Conservation (phyloP, 2,888 invertebrate genomes). For the Latheticus oryzae region DNA sequence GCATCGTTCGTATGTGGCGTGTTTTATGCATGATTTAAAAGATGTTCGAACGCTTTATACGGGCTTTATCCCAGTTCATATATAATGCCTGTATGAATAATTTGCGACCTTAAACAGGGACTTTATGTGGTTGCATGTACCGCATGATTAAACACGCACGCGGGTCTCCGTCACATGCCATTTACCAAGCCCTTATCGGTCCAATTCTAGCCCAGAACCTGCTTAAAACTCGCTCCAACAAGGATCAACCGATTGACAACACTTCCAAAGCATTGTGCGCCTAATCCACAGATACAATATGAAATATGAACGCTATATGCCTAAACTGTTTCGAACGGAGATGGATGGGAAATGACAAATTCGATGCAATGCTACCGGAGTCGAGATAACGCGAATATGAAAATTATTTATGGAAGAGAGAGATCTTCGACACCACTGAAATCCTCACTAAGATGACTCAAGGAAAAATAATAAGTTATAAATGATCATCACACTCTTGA, state of each 20-base stretch:
- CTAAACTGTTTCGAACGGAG: constrained; percentile 29
- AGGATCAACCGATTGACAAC: constrained; percentile 40
- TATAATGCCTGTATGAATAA: constrained; percentile 43
- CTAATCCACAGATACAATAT: constrained; percentile 37
- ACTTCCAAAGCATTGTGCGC: constrained; percentile 35
- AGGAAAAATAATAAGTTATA: too few species aligned
- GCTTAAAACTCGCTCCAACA: constrained; percentile 33
- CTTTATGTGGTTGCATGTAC: constrained; percentile 41
- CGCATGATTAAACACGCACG: constrained; percentile 42
- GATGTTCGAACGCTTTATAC: constrained; percentile 41
- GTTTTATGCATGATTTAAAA: constrained; percentile 40
- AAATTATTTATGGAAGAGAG: constrained; percentile 23
- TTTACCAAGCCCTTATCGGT: constrained; percentile 38
- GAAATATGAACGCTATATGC: constrained; percentile 33
- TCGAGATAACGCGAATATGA: constrained; percentile 27
- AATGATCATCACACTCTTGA: too few species aligned
- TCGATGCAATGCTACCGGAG: constrained; percentile 9
- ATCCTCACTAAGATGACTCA: too few species aligned
- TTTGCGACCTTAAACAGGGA: constrained; percentile 39
- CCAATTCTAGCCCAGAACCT: constrained; percentile 23
- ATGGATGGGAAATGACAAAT: constrained; percentile 26
- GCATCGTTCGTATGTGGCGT: constrained; percentile 26
- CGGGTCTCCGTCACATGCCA: constrained; percentile 37
- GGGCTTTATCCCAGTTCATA: constrained; percentile 32
- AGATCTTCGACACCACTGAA: too few species aligned